phyloP scores from a whole-genome alignment of 1,140 invertebrate genomes.

The Drosophila quadrilineata region DNA sequence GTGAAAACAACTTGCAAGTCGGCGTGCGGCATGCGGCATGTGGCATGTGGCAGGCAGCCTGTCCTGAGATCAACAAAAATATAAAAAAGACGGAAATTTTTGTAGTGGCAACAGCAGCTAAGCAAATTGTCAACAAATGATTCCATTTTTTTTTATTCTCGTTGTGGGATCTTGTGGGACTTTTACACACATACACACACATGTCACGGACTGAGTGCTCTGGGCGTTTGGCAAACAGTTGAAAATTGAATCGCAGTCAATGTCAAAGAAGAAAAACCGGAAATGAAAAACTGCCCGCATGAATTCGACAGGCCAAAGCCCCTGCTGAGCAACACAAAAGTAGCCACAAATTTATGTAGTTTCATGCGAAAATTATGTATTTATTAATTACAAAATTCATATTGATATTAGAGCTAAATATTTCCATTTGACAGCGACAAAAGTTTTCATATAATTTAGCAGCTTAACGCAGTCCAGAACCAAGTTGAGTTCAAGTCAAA shows the following conservation, averaged over 20 bases:
- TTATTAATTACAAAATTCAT: not conserved
- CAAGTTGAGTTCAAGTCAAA: not conserved
- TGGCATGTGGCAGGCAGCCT: no score
- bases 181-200: constrained; percentile 5
- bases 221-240: constrained; percentile 55
- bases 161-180: constrained; percentile 40
- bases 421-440: not conserved
- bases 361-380: no score
- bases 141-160: constrained; percentile 62
- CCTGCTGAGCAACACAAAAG: not conserved
- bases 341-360: not conserved
- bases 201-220: constrained; percentile 43
- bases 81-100: constrained; percentile 41
- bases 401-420: not conserved
- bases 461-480: no score
- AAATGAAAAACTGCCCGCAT: constrained; percentile 26
- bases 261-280: constrained; percentile 34
- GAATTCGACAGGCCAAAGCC: constrained; percentile 11
- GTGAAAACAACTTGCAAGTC: constrained; percentile 70
- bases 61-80: no score
- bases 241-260: constrained; percentile 64
- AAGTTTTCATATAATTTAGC: not conserved
- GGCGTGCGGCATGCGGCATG: not conserved
- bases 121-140: constrained; percentile 80
- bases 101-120: constrained; percentile 76